A percentile compares a stretch with the other conserved stretches of the same genome.
Conservation (phyloP, 2,113 vertebrate species). For the Irena cyanogastra region DNA sequence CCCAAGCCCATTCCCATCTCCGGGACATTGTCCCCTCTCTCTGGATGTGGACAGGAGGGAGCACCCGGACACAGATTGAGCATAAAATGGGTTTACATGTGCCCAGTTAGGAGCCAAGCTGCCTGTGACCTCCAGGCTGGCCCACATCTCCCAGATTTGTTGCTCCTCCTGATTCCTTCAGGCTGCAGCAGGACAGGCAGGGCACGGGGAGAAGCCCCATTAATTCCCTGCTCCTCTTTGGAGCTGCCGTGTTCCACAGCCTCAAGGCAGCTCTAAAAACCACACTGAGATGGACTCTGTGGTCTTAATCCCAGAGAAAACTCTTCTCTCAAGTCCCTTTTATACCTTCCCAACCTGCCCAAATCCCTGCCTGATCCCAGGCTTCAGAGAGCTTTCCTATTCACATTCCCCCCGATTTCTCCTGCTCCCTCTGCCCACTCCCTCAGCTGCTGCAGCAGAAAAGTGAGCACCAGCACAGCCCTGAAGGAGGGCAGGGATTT, state of each 20-base stretch:
- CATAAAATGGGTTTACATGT: rapidly evolving
- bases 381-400: neutral
- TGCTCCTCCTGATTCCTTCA: neutral
- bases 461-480: rapidly evolving
- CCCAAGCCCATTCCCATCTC: neutral
- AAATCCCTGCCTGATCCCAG: slow-evolving; percentile 16
- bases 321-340: neutral
- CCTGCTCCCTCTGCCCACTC: neutral
- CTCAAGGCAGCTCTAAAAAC: neutral
- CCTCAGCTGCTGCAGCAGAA: neutral
- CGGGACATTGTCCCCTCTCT: neutral
- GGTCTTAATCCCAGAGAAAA: slow-evolving; percentile 39
- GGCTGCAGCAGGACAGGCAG: neutral
- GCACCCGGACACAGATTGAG: neutral
- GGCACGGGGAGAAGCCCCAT: neutral
- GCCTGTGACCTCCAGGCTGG: neutral
- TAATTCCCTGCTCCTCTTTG: neutral
- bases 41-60: neutral
- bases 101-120: neutral
- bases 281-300: neutral
- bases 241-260: neutral
- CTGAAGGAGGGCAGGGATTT: neutral
- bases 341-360: neutral
- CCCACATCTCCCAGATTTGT: neutral
- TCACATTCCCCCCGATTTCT: neutral